These are phyloP conservation scores for Penaeus japonicus DNA, from an alignment of 1,140 invertebrate species.

Conservation along the genomic window DNA sequence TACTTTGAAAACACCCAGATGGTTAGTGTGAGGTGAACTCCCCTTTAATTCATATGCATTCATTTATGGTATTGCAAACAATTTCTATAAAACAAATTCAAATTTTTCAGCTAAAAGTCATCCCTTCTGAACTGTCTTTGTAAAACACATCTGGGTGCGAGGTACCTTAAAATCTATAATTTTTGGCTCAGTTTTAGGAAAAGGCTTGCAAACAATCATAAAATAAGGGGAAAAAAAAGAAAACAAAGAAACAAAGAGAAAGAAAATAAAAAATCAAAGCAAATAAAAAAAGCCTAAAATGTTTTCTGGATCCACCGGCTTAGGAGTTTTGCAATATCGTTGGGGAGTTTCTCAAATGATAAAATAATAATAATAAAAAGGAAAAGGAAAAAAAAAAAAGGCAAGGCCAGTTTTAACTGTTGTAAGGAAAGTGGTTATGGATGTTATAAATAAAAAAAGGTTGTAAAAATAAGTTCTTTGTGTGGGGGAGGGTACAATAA, in stretches of 20 bases:
- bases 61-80: neutral
- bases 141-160: slow-evolving; percentile 47
- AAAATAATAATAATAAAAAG: too few relatives aligned
- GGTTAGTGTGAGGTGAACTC: neutral
- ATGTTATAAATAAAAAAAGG: neutral
- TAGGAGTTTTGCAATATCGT: too few relatives aligned
- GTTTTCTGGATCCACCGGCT: too few relatives aligned
- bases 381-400: too few relatives aligned
- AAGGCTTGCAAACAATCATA: neutral
- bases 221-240: neutral
- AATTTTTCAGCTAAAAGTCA: neutral
- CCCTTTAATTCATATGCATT: neutral
- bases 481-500: neutral
- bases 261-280: neutral
- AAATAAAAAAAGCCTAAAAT: too few relatives aligned
- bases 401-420: too few relatives aligned
- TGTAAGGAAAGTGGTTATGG: too few relatives aligned
- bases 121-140: neutral
- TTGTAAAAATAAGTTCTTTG: too few relatives aligned
- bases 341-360: too few relatives aligned
- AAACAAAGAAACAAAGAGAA: neutral
- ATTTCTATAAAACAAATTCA: too few relatives aligned
- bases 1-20: slow-evolving; percentile 48
- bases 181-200: slow-evolving; percentile 47
- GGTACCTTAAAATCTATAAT: slow-evolving; percentile 38